Evolutionary conservation across 2,797 vertebrate genomes (phyloP).

Genomic region (Picus viridis): DNA sequence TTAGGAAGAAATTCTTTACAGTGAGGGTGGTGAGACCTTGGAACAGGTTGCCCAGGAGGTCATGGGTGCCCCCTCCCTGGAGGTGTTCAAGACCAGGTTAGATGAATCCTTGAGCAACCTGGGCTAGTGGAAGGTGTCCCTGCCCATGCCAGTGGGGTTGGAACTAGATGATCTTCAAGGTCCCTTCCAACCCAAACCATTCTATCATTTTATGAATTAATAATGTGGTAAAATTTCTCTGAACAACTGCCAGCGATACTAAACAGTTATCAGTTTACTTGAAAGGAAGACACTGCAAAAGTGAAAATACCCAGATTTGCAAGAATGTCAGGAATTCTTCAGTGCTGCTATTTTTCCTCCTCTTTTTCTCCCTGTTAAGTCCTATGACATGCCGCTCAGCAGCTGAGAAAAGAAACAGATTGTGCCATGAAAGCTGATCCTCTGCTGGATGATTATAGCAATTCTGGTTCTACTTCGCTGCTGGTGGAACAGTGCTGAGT

Average conservation of each 20-base stretch:
- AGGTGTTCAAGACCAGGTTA: too few relatives aligned
- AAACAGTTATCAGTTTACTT: neutral
- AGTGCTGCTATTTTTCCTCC: slow-evolving; percentile 20
- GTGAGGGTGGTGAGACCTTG: too few relatives aligned
- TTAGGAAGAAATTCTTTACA: too few relatives aligned
- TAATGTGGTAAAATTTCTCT: neutral
- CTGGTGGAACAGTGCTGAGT: slow-evolving; percentile 54
- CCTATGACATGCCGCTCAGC: neutral
- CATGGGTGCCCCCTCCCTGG: too few relatives aligned
- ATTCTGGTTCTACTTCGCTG: slow-evolving; percentile 21
- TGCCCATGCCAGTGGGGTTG: too few relatives aligned
- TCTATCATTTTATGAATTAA: neutral
- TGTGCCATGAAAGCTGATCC: slow-evolving; percentile 50
- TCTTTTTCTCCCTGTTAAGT: slow-evolving; percentile 28
- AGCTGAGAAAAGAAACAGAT: slow-evolving; percentile 50
- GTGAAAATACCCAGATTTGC: neutral
- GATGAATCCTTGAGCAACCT: too few relatives aligned
- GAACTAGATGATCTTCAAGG: too few relatives aligned
- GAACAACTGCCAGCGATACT: neutral
- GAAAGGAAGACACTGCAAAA: neutral
- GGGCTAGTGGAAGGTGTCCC: too few relatives aligned
- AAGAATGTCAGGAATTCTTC: slow-evolving; percentile 22
- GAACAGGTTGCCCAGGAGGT: too few relatives aligned
- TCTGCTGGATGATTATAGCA: slow-evolving; percentile 43
- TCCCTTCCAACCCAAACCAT: too few relatives aligned